phyloP scores from a whole-genome alignment of 2,797 vertebrate genomes.

The Pseudopleuronectes americanus region DNA sequence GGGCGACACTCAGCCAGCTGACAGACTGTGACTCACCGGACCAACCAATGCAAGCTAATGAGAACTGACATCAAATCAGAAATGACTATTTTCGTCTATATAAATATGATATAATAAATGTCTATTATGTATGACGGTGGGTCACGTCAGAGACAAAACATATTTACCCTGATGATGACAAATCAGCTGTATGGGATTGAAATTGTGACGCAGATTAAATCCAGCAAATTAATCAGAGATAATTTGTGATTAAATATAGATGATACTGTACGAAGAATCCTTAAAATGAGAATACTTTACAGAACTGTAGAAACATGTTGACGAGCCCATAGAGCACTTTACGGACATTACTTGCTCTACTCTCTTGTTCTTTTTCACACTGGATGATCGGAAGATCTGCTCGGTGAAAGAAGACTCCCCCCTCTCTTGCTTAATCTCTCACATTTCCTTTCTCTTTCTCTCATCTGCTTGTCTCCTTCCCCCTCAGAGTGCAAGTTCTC shows the following conservation, averaged over 20 bases:
- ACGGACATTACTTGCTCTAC: constrained; percentile 4
- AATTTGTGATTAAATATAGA: constrained; percentile 9
- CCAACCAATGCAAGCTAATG: constrained; percentile 43
- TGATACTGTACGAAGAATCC: neutral
- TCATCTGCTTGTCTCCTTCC: neutral
- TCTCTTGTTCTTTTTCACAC: neutral
- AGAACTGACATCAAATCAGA: constrained; percentile 50
- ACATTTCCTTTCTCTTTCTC: neutral
- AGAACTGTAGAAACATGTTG: neutral
- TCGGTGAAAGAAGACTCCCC: constrained; percentile 28
- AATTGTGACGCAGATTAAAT: neutral
- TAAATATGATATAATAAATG: neutral
- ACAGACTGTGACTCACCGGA: constrained; percentile 44
- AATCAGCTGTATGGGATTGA: constrained; percentile 18
- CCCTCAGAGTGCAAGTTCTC: constrained; percentile 82
- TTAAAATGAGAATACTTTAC: neutral
- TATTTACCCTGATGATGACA: constrained; percentile 1
- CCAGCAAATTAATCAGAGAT: neutral
- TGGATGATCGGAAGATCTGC: constrained; percentile 50
- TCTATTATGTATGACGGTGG: constrained; percentile 15
- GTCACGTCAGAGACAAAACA: neutral
- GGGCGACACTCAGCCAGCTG: constrained; percentile 31
- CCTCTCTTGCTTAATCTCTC: neutral
- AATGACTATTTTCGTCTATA: constrained; percentile 13
- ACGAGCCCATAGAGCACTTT: neutral